These are phyloP conservation scores for Eristalinus aeneus DNA, from an alignment of 2,888 invertebrate species.

Conservation along the genomic window DNA sequence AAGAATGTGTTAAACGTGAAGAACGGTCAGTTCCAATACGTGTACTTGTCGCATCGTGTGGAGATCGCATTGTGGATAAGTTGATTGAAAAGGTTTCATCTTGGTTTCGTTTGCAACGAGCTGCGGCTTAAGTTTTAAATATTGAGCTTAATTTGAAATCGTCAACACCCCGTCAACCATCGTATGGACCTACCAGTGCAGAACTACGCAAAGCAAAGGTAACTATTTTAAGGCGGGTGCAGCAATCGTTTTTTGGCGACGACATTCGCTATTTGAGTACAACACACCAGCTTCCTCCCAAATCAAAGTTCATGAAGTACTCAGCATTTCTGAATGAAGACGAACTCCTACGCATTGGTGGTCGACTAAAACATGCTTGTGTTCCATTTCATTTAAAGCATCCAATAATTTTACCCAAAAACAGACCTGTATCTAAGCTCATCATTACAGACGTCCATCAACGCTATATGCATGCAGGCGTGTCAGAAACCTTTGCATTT, in stretches of 20 bases:
- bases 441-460: conserved; percentile 28
- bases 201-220: neutral
- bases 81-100: conserved; percentile 12
- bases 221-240: neutral
- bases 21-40: neutral
- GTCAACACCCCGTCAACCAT: neutral
- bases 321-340: neutral
- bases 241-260: neutral
- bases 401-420: too few species aligned
- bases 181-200: neutral
- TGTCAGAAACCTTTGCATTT: conserved; percentile 28
- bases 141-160: neutral
- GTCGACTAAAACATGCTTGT: neutral
- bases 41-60: neutral
- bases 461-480: conserved; percentile 33
- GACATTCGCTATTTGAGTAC: neutral
- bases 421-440: neutral
- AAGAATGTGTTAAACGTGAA: neutral
- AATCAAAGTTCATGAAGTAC: neutral
- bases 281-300: neutral
- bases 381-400: neutral
- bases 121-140: neutral
- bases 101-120: conserved; percentile 1
- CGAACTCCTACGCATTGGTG: conserved; percentile 1
- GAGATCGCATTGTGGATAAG: neutral